phyloP scores from a whole-genome alignment of 1,140 invertebrate species.

The Drosophila prosaltans region DNA sequence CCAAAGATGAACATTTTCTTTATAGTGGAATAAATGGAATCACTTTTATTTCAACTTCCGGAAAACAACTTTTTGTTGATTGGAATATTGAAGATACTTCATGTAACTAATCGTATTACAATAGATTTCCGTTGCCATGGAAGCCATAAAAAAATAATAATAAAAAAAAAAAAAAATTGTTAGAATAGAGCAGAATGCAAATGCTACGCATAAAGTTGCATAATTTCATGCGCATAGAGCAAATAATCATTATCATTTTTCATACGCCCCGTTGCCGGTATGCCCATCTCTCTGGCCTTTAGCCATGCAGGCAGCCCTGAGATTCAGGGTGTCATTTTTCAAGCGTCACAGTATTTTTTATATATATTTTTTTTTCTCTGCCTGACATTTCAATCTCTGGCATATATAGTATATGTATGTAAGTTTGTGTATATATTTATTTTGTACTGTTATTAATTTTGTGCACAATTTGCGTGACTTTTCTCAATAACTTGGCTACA shows the following conservation, averaged over 20 bases:
- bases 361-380: conserved; percentile 27
- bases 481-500: conserved; percentile 71
- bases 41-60: neutral
- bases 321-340: conserved; percentile 39
- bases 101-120: neutral
- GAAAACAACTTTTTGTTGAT: neutral
- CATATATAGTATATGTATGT: conserved; percentile 2
- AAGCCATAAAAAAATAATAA: conserved; percentile 25
- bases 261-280: conserved; percentile 36
- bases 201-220: conserved; percentile 55
- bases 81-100: neutral
- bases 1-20: neutral
- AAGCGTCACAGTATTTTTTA: neutral
- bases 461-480: conserved; percentile 76
- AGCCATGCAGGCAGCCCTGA: neutral
- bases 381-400: conserved; percentile 76
- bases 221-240: conserved; percentile 76
- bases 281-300: neutral
- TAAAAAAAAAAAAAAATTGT: neutral
- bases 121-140: conserved; percentile 15
- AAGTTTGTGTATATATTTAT: neutral
- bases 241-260: conserved; percentile 73
- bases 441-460: conserved; percentile 60
- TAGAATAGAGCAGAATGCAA: conserved; percentile 10
- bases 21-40: neutral